Evolutionary conservation across 2,797 vertebrate species (phyloP), one percentile per base, ranked within the genome.

Genomic region (Rhynchotus rufescens): DNA sequence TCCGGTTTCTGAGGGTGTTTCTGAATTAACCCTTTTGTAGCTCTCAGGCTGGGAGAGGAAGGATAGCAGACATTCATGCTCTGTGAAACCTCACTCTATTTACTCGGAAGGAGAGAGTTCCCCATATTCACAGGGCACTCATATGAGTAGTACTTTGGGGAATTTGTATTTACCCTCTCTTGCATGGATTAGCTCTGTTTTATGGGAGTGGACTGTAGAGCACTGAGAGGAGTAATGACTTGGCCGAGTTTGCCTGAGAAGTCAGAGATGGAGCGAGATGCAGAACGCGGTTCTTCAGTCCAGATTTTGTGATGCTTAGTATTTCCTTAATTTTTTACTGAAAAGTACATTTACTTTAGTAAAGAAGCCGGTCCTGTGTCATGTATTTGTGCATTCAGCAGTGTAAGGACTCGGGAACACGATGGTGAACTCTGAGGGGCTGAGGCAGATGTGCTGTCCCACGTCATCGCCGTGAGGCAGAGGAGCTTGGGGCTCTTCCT

Each of bases 11-110:
- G 60, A 95, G 90, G 69, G 83, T 89, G 92, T 86, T 82, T 91
- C 86, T 81, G 91, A 96, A 86, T 94, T 97, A 96, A 97, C 95
- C 88, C 94, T 93, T 96, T 86, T 78, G 36, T 92, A 91, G 90
- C 34, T 84, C 28, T 30, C 0, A 40, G 38, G 47, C 88, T 94
- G 57, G 52, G 20, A 26, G 79, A 20, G 61, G 67, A 86, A 84
- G 45, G 59, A 78, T 78, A 44, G 42, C 64, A 88, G 79, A 42
- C 42, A 89, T 86, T 88, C 60, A 75, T 10, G 19, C n/a, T 61
- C 73, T 69, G 51, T 40, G 56, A 87, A 47, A 56, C 52, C 32
- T 71, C 73, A 57, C 13, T 12, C 12, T 67, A 4, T 59, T 34
- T 88, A 7, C 60, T 71, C 57, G 14, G 32, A 12, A 80, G 25